Conservation (phyloP, 2,888 invertebrate genomes). For the Iselma pallidipennis region DNA sequence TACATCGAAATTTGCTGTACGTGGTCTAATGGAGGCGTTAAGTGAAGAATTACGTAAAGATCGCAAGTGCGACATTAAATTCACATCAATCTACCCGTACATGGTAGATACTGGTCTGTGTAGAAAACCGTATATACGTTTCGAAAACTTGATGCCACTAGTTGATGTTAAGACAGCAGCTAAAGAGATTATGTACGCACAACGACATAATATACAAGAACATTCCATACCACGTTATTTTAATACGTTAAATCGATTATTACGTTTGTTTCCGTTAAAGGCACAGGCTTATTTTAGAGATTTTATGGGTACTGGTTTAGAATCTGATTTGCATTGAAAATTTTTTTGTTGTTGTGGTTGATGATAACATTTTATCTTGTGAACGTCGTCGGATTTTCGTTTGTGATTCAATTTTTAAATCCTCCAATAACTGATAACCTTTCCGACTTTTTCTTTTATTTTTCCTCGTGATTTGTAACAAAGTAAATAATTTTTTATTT, state of each 20-base stretch:
- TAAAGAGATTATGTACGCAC: slow-evolving; percentile 67
- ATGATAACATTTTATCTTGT: neutral
- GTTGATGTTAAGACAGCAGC: slow-evolving; percentile 68
- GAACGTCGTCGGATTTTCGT: too few relatives aligned
- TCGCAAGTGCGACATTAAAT: slow-evolving; percentile 63
- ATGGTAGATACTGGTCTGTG: slow-evolving; percentile 87
- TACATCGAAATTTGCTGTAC: slow-evolving; percentile 79
- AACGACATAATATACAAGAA: slow-evolving; percentile 65
- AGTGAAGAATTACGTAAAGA: slow-evolving; percentile 71
- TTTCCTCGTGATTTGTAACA: too few relatives aligned
- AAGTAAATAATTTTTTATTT: too few relatives aligned
- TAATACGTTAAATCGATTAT: neutral
- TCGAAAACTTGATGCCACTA: slow-evolving; percentile 67
- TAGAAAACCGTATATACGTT: slow-evolving; percentile 74
- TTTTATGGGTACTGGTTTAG: slow-evolving; percentile 10
- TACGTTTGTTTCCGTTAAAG: slow-evolving; percentile 6
- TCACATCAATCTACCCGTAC: slow-evolving; percentile 85
- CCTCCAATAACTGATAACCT: too few relatives aligned
- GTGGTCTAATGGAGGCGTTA: slow-evolving; percentile 83
- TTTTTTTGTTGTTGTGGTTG: neutral
- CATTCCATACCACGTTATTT: slow-evolving; percentile 62
- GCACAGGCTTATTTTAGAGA: slow-evolving; percentile 9
- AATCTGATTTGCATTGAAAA: slow-evolving; percentile 8
- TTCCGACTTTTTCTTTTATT: too few relatives aligned
- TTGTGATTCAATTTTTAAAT: too few relatives aligned